Base-by-base conservation (phyloP, 2,797 vertebrate species). In the Epinephelus coioides region DNA sequence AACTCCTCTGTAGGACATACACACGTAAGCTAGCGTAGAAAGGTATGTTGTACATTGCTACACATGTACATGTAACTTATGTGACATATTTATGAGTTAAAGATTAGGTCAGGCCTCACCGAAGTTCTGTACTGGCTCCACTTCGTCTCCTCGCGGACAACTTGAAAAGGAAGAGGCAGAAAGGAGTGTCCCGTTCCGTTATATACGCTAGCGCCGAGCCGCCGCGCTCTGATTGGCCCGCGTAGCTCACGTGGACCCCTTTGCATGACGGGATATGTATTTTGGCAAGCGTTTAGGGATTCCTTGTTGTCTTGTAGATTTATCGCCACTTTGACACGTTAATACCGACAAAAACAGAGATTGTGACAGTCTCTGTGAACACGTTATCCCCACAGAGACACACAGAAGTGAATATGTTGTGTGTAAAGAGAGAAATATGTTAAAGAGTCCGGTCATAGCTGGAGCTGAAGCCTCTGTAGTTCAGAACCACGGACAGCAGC, bases 401-500 rank as follows among this genome's bases (percentile, higher is more conserved):
- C 0, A 3, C 3, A 19, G 1, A 38, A 6, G 1, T 2, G 0
- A 34, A 27, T 5, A 34, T 4, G 23, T 0, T 15, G 6, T 3
- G 5, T n/a, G 17, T 4, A 10, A 19, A 23, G 3, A 11, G 0
- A 21, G 2, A 14, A 62, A 73, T 1, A 49, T 5, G 3, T 0
- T 0, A 13, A 0, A 5, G 0, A 70, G 9, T 18, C n/a, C 23
- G 14, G 18, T 1, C 5, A 12, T 17, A 9, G 6, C 12, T 1
- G 21, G 44, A 69, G 34, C 1, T 14, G 19, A 46, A 14, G 4
- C 2, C 2, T 13, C 11, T 54, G 15, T 21, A 46, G 44, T 95
- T 95, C 94, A 95, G 95, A 86, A 95, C 95, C 94, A 92, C 78
- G 95, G 94, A 96, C 91, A 95, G 93, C 88, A 86, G 12, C 90